A percentile compares a stretch with the other conserved stretches of the same genome.
Conservation (phyloP, 2,797 vertebrate genomes). For the Phataginus tetradactyla region DNA sequence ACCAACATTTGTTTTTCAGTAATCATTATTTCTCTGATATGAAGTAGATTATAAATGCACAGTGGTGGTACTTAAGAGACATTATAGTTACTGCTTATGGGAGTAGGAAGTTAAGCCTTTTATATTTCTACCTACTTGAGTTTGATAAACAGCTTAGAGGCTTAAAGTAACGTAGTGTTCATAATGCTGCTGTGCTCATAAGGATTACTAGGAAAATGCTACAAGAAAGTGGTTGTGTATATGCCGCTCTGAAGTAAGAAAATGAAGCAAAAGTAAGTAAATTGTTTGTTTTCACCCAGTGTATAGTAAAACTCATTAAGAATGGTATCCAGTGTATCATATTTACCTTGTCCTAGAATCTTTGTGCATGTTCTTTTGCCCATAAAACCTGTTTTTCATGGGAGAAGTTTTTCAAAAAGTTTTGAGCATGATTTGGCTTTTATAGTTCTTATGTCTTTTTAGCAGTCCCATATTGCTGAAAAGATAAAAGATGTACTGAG, state of each 20-base stretch:
- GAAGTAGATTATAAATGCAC: neutral
- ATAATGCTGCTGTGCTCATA: neutral
- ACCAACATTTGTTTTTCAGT: conserved; percentile 9
- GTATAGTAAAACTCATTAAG: neutral
- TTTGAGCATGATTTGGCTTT: neutral
- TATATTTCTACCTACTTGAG: neutral
- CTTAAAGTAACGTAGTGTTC: neutral
- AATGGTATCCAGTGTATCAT: neutral
- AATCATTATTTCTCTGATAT: neutral
- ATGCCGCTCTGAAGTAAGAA: neutral
- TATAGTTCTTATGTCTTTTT: neutral
- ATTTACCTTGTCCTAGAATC: neutral
- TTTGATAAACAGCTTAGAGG: neutral
- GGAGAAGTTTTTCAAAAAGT: conserved; percentile 20
- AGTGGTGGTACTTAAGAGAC: neutral
- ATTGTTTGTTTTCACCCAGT: neutral
- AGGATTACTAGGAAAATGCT: neutral
- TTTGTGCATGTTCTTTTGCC: neutral
- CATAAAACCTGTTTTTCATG: conserved; percentile 34
- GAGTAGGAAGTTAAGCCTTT: neutral
- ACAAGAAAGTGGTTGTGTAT: neutral
- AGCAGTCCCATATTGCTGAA: neutral
- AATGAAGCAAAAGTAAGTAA: neutral
- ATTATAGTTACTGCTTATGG: neutral
- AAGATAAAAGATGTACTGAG: conserved; percentile 25